These are phyloP conservation scores for Adelosebastes latens DNA, from an alignment of 2,797 vertebrate species.

Conservation along the genomic window DNA sequence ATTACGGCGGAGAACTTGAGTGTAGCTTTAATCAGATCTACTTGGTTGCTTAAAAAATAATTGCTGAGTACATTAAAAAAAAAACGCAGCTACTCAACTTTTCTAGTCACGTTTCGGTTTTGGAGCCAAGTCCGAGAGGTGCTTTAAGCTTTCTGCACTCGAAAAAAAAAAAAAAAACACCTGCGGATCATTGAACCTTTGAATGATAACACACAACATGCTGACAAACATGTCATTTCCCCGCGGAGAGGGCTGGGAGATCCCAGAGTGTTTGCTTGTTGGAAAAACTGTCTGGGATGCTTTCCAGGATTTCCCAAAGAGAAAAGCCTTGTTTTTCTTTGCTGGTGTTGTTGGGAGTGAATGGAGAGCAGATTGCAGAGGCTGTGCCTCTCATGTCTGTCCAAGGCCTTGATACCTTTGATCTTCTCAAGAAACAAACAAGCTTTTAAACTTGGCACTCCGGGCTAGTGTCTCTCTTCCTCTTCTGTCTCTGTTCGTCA, in stretches of 20 bases:
- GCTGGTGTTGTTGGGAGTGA: constrained; percentile 74
- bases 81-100: constrained; percentile 19
- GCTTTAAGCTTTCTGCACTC: constrained; percentile 6
- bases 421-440: constrained; percentile 83
- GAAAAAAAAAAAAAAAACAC: constrained; percentile 20
- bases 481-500: constrained; percentile 41
- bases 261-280: constrained; percentile 74
- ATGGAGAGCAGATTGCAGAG: constrained; percentile 79
- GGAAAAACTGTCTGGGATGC: constrained; percentile 75
- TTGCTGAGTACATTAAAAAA: constrained; percentile 20
- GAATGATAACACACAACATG: constrained; percentile 46
- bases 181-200: constrained; percentile 55
- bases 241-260: constrained; percentile 49
- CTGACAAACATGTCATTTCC: constrained; percentile 65
- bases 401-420: constrained; percentile 83
- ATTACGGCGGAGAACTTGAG: constrained; percentile 15
- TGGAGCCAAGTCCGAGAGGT: constrained; percentile 22
- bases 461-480: constrained; percentile 47
- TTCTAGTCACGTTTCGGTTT: constrained; percentile 13
- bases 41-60: constrained; percentile 27
- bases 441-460: constrained; percentile 76
- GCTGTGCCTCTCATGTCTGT: constrained; percentile 79
- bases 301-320: constrained; percentile 79
- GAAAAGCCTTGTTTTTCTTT: constrained; percentile 74
- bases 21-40: constrained; percentile 38